Conservation (phyloP, 2,797 vertebrate genomes). For the Sciurus vulgaris region DNA sequence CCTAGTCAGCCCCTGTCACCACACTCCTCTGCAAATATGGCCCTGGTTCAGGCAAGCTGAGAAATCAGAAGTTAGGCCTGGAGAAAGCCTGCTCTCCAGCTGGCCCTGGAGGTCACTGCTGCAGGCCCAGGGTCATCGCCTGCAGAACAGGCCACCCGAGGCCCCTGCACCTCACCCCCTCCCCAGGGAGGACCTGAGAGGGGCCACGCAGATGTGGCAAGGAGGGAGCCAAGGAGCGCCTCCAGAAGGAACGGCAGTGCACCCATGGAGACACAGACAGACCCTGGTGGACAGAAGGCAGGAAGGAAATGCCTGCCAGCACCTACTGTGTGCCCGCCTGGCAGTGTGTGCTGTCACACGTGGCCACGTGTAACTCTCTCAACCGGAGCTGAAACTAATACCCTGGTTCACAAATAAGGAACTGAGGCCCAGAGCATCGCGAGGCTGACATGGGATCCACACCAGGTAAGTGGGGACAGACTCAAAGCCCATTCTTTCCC, state of each 20-base stretch:
- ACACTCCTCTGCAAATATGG: not conserved
- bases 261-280: not conserved
- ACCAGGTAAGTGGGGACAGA: not conserved
- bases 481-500: not conserved
- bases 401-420: not conserved
- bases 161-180: not conserved
- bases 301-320: accelerated
- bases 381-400: not conserved
- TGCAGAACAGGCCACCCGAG: not conserved
- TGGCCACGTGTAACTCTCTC: not conserved
- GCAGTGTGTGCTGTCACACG: accelerated
- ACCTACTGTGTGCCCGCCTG: not conserved
- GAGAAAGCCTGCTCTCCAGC: not conserved
- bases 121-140: not conserved
- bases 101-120: too few relatives aligned
- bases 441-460: not conserved
- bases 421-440: not conserved
- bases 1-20: not conserved
- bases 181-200: not conserved
- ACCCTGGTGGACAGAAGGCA: accelerated
- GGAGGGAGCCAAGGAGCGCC: not conserved
- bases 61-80: not conserved
- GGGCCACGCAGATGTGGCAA: too few relatives aligned
- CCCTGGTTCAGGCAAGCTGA: not conserved
- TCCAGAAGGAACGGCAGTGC: not conserved